These are phyloP conservation scores for Campoletis sonorensis DNA, from an alignment of 1,140 invertebrate species.

Conservation along the genomic window DNA sequence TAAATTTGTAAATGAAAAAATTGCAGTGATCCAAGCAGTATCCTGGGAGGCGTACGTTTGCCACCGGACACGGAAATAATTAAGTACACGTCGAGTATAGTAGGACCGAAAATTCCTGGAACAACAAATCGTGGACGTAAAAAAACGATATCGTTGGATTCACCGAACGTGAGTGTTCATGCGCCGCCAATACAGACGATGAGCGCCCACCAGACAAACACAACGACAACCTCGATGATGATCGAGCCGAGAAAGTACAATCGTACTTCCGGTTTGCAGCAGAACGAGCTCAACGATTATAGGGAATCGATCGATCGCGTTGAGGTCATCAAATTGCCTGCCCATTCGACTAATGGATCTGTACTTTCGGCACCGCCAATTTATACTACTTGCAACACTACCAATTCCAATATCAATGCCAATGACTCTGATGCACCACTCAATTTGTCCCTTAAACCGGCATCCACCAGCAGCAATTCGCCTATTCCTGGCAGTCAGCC, in stretches of 20 bases:
- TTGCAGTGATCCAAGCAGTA: slow-evolving; percentile 85
- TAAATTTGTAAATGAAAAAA: not conserved
- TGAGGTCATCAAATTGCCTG: slow-evolving; percentile 87
- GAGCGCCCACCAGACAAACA: slow-evolving; percentile 70
- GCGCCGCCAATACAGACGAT: slow-evolving; percentile 69
- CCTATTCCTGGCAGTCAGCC: slow-evolving; percentile 73
- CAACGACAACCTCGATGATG: slow-evolving; percentile 65
- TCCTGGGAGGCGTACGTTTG: slow-evolving; percentile 86
- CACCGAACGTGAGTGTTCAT: slow-evolving; percentile 84
- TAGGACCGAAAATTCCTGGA: slow-evolving; percentile 88
- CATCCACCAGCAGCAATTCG: slow-evolving; percentile 73
- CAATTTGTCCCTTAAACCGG: slow-evolving; percentile 88
- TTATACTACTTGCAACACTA: slow-evolving; percentile 72
- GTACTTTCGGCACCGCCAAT: slow-evolving; percentile 71
- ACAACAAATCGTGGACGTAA: slow-evolving; percentile 89
- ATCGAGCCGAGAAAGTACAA: slow-evolving; percentile 73
- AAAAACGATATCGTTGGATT: slow-evolving; percentile 90
- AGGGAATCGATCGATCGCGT: slow-evolving; percentile 79
- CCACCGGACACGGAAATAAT: slow-evolving; percentile 94
- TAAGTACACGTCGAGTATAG: slow-evolving; percentile 90
- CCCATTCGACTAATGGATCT: slow-evolving; percentile 76
- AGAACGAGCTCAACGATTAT: slow-evolving; percentile 70
- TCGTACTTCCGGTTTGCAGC: slow-evolving; percentile 62
- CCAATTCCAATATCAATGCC: slow-evolving; percentile 67
- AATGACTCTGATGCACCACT: slow-evolving; percentile 85